Conservation (phyloP, 2,113 vertebrate genomes). For the Numida meleagris region DNA sequence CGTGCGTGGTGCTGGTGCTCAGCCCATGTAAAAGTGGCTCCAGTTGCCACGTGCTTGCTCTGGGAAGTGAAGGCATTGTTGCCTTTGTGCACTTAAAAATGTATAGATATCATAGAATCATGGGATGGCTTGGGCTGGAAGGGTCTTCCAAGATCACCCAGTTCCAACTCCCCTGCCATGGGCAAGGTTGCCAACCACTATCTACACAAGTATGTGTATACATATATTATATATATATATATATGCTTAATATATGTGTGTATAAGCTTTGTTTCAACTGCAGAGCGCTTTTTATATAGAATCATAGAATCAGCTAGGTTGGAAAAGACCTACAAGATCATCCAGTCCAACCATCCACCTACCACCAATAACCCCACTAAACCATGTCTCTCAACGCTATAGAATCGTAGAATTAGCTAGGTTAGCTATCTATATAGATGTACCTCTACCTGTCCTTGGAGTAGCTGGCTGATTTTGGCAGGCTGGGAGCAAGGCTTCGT, state of each 20-base stretch:
- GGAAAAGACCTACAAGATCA: too few species aligned
- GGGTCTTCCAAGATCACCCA: too few species aligned
- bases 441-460: not conserved
- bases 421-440: not conserved
- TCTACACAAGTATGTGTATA: too few species aligned
- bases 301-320: too few species aligned
- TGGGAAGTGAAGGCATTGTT: not conserved
- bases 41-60: rapidly evolving
- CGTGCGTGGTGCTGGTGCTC: rapidly evolving
- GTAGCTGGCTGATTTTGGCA: not conserved
- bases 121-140: too few species aligned
- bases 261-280: not conserved
- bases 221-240: not conserved
- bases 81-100: not conserved
- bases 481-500: not conserved
- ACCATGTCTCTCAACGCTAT: too few species aligned
- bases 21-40: not conserved
- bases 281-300: not conserved
- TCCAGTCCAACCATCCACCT: too few species aligned
- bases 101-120: too few species aligned
- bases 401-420: too few species aligned
- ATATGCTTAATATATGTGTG: not conserved
- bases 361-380: too few species aligned
- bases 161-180: too few species aligned
- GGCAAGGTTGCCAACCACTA: too few species aligned